Percentiles rank a stretch among this genome's conserved stretches.
phyloP scores from a whole-genome alignment of 2,888 invertebrate genomes.

The Zhuqinia jingwanae region DNA sequence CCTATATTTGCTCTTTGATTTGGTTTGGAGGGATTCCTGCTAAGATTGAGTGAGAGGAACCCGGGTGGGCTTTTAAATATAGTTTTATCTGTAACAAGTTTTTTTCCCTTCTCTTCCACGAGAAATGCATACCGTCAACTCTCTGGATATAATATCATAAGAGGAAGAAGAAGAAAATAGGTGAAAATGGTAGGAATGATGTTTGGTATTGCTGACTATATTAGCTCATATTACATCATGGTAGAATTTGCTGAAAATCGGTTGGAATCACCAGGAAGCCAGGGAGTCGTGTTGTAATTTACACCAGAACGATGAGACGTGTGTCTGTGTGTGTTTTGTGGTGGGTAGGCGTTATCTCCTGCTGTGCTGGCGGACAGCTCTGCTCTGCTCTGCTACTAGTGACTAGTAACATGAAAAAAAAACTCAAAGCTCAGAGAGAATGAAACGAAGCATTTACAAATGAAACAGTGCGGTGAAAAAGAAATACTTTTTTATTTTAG shows the following conservation, averaged over 20 bases:
- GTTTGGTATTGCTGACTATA: conserved; percentile 3
- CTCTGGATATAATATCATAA: conserved; percentile 3
- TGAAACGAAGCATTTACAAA: conserved; percentile 44
- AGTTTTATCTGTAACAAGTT: conserved; percentile 54
- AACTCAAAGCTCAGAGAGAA: conserved; percentile 55
- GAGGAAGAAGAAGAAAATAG: too few species aligned
- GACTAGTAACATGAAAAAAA: conserved; percentile 32
- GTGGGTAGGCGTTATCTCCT: conserved; percentile 69
- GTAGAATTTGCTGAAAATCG: conserved; percentile 66
- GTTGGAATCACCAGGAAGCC: conserved; percentile 66
- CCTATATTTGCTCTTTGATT: neutral
- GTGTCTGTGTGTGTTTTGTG: conserved; percentile 22
- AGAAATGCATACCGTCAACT: neutral
- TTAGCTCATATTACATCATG: conserved; percentile 24
- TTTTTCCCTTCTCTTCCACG: conserved; percentile 9
- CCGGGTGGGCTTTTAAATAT: conserved; percentile 71
- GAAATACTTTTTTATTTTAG: neutral
- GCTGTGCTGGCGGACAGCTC: conserved; percentile 71
- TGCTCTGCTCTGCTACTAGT: neutral
- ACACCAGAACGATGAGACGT: conserved; percentile 65
- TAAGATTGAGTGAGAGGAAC: conserved; percentile 60
- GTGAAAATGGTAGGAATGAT: conserved; percentile 37
- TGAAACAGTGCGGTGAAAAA: conserved; percentile 36
- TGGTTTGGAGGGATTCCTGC: conserved; percentile 36
- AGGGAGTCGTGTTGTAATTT: conserved; percentile 64